A percentile compares a stretch with the other conserved stretches of the same genome.
phyloP scores from a whole-genome alignment of 2,113 vertebrate species.

The Etheostoma cragini region DNA sequence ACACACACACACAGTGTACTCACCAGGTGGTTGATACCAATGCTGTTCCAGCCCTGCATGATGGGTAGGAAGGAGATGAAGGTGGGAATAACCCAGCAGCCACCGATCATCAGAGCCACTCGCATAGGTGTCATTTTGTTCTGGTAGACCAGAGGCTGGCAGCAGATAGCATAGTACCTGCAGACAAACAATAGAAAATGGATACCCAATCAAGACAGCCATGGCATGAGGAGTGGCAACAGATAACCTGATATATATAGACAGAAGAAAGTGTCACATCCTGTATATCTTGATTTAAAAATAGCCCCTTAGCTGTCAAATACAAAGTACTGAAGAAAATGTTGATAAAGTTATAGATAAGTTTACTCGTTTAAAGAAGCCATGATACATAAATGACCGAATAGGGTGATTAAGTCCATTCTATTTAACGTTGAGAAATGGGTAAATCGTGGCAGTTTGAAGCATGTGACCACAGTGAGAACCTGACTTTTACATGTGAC shows the following conservation, averaged over 20 bases:
- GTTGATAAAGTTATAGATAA: too few species aligned
- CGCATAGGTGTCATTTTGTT: slow-evolving; percentile 98
- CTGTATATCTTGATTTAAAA: background rate
- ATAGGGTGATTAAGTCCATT: too few species aligned
- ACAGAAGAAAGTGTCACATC: background rate
- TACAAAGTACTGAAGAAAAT: background rate
- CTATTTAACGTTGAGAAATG: too few species aligned
- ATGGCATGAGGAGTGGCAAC: background rate
- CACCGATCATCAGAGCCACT: slow-evolving; percentile 95
- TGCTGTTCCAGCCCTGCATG: slow-evolving; percentile 99
- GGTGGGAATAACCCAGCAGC: slow-evolving; percentile 96
- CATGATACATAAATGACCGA: too few species aligned
- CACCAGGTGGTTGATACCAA: slow-evolving; percentile 95
- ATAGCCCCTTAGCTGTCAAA: background rate
- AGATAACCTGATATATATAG: background rate
- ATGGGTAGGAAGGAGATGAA: slow-evolving; percentile 99
- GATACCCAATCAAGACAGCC: background rate
- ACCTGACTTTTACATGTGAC: too few species aligned
- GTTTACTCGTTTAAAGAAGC: too few species aligned
- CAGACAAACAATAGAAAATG: background rate
- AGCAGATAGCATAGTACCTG: slow-evolving; percentile 99
- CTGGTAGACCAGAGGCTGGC: slow-evolving; percentile 96
- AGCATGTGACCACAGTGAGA: too few species aligned
- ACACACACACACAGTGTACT: slow-evolving; percentile 63
- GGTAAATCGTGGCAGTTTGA: too few species aligned